Percentiles rank a stretch among this genome's conserved stretches.
These are phyloP conservation scores for Phalanger gymnotis DNA, from an alignment of 2,797 vertebrate genomes.

Conservation along the genomic window DNA sequence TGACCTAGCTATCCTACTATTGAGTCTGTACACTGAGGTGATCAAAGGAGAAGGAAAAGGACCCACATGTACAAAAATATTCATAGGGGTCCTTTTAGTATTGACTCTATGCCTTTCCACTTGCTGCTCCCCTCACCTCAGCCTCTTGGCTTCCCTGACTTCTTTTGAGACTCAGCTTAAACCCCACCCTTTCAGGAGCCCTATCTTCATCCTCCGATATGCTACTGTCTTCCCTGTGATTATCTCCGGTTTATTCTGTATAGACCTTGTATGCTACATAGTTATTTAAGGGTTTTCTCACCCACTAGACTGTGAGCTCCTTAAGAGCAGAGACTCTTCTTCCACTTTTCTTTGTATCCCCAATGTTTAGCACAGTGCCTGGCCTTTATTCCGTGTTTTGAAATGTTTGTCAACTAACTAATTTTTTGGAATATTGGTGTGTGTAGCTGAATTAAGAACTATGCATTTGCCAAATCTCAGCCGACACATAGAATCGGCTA, in stretches of 20 bases:
- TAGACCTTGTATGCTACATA: not conserved
- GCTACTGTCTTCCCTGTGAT: not conserved
- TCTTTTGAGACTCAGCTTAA: not conserved
- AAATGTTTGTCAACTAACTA: not conserved
- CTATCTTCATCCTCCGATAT: not conserved
- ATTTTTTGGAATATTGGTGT: not conserved
- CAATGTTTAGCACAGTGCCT: not conserved
- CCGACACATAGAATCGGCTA: not conserved
- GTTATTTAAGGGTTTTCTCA: not conserved
- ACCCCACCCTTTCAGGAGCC: not conserved
- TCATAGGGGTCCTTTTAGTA: not conserved
- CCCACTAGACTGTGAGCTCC: not conserved
- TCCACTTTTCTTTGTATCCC: not conserved
- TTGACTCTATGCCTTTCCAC: not conserved
- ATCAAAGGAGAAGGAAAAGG: not conserved
- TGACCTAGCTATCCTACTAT: not conserved
- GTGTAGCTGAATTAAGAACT: not conserved
- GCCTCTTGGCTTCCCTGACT: not conserved
- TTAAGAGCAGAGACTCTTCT: not conserved
- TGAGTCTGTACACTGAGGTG: not conserved
- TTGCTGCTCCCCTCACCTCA: too few species aligned
- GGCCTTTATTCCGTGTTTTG: not conserved
- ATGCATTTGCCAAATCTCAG: conserved; percentile 28
- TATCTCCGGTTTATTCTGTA: not conserved
- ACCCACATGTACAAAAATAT: not conserved